Base-by-base conservation (phyloP, 2,888 invertebrate genomes). In the Stenodera caucasica region DNA sequence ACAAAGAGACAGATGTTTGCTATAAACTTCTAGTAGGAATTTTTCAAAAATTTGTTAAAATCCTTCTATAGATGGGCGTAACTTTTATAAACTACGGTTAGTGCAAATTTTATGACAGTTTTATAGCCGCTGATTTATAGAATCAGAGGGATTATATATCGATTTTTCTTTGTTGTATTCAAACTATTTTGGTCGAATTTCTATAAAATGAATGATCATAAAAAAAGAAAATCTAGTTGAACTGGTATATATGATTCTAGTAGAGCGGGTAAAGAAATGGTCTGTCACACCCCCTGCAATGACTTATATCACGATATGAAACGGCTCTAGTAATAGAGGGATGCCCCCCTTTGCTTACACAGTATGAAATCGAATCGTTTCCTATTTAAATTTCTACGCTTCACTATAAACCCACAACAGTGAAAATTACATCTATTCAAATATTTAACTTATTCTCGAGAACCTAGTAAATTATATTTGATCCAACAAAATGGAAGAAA, bases 51-150 rank as follows among this genome's bases (percentile, higher is more conserved):
- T 51, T 54, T 60, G 40, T 58, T 58, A 49, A 51, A 30, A 5
- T 21, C 32, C 9, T 11, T 15, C 26, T 29, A 29, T 50, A 50
- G 58, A 14, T 15, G 37, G 61, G 61, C 61, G 61, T 61, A 52
- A 52, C 58, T 15, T 29, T 49, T 53, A 58, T n/a, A 14, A n/a
- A n/a, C 33, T 33, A 33, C 33, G 11, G 61, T 58, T 58, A 55
- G 55, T 58, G 61, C 61, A 61, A 52, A 61, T 61, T 61, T 55
- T 49, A 49, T 58, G 58, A 58, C 61, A 58, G 55, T 61, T 61
- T 57, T 54, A 32, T 23, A n/a, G 12, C 1, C 1, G 4, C 12
- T 61, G 61, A 61, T 61, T 61, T 61, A 61, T 61, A 14, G 3
- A 37, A n/a, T 30, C 30, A 14, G 26, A 26, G 52, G 58, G 61